Evolutionary conservation across 2,113 vertebrate genomes (phyloP).

Genomic region (Engystomops pustulosus): DNA sequence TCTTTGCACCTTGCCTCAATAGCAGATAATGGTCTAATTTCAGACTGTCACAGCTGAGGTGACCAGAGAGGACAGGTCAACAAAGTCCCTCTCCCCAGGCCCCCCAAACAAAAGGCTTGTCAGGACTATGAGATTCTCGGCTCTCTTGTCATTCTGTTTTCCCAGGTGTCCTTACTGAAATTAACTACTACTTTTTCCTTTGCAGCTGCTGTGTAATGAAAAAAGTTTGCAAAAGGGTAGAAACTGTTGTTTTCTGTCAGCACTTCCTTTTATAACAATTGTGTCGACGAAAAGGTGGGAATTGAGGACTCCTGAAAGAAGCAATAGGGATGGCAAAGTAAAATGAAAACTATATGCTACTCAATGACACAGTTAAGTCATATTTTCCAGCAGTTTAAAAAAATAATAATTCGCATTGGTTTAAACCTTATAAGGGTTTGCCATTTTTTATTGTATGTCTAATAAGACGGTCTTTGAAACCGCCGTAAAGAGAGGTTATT

Average conservation of each 20-base stretch:
- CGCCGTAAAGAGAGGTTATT: too few relatives aligned
- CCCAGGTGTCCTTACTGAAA: conserved; percentile 47
- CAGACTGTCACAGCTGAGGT: conserved; percentile 57
- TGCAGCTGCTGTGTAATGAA: conserved; percentile 19
- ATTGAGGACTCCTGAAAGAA: background rate
- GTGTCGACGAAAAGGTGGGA: conserved; percentile 10
- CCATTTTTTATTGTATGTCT: too few relatives aligned
- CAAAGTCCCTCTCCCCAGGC: conserved; percentile 49
- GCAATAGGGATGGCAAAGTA: background rate
- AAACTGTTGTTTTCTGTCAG: conserved; percentile 34
- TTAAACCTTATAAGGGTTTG: too few relatives aligned
- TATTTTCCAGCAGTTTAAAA: too few relatives aligned
- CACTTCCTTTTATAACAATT: conserved; percentile 5
- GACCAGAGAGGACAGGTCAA: conserved; percentile 58
- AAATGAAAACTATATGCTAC: too few relatives aligned
- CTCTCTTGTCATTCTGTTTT: conserved; percentile 61
- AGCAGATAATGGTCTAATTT: conserved; percentile 64
- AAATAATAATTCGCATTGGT: too few relatives aligned
- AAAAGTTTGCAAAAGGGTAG: background rate
- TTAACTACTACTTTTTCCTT: conserved; percentile 4
- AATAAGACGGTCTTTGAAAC: too few relatives aligned
- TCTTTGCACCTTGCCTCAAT: conserved; percentile 61
- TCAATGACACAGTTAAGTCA: too few relatives aligned
- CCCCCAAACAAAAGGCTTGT: conserved; percentile 58
- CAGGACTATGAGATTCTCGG: conserved; percentile 59